Evolutionary conservation across 30 jellyfish, hydroid and myxozoan species (phyloP), one percentile per base, ranked within the genome.

Genomic region (Chrysaora quinquecirrha): DNA sequence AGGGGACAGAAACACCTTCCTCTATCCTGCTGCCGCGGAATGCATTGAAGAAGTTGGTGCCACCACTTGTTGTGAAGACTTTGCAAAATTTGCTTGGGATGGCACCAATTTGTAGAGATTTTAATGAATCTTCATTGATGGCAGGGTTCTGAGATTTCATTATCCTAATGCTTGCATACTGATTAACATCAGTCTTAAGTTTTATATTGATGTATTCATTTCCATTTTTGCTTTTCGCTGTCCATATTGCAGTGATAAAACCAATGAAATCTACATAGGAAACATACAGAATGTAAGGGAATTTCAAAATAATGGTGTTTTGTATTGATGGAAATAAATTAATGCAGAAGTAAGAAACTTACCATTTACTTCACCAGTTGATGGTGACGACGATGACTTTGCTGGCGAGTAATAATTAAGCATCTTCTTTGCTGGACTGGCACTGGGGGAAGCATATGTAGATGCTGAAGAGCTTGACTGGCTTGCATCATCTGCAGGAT

Each of bases 1-100:
- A 72, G n/a, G 48, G 68, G 52, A 72, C 3, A 47, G 29, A 12
- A 43, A 34, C 60, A 43, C 65, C 77, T 30, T 75, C 76, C 33
- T 75, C 87, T 21, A 76, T 49, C 38, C 28, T 60, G 43, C 64
- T 76, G 20, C 87, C 87, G 23, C 56, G 87, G 32, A 73, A 73
- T 20, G 74, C 24, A 25, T 73, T 73, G 54, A 43, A 48, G 58
- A 48, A 73, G 11, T 38, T 67, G 31, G 50, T 73, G 16, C 73
- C 75, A 73, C 25, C 27, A 33, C 33, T 73, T 27, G 49, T 64
- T 49, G 34, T 68, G 32, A 34, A 60, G 58, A 78, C 71, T 34
- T 61, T 78, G 20, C 23, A 1, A 78, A 78, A 29, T 30, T 65
- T 64, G 24, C 61, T 34, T 16, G 89, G 81, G 30, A 23, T 61